These are phyloP conservation scores for Cichladusa arquata DNA, from an alignment of 2,113 vertebrate species.

Conservation along the genomic window DNA sequence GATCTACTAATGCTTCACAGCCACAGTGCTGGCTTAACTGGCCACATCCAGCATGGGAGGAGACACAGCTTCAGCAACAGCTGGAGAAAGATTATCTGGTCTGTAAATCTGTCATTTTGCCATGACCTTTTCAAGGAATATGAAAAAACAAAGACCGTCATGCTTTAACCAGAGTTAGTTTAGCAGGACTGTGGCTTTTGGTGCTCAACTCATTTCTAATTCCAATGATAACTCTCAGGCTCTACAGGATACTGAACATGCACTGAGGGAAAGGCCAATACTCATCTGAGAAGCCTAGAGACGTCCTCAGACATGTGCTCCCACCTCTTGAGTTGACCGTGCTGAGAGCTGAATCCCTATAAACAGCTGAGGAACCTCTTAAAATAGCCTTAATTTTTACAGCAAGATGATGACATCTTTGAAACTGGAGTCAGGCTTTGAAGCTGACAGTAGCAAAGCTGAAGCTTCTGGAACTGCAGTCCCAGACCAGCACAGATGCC, in stretches of 20 bases:
- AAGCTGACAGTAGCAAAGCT: constrained; percentile 50
- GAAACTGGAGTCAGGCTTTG: constrained; percentile 46
- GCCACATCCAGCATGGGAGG: neutral
- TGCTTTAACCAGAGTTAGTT: neutral
- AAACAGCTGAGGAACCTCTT: constrained; percentile 15
- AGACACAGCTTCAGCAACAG: neutral
- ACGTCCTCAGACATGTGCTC: neutral
- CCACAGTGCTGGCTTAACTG: neutral
- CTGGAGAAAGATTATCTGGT: neutral
- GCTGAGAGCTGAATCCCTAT: neutral
- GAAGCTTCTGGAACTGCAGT: constrained; percentile 42
- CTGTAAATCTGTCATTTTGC: neutral
- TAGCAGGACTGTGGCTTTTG: neutral
- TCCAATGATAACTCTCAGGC: neutral
- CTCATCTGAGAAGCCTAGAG: neutral
- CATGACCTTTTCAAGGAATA: neutral
- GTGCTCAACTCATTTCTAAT: neutral
- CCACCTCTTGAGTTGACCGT: neutral
- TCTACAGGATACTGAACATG: neutral
- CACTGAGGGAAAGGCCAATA: neutral
- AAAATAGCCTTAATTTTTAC: constrained; percentile 35
- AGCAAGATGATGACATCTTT: constrained; percentile 55
- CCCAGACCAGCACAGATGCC: neutral
- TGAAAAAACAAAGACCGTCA: neutral
- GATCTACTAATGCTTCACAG: neutral